Evolutionary conservation across 2,113 vertebrate species (phyloP), one percentile per base, ranked within the genome.

Genomic region (Alethe castanea): DNA sequence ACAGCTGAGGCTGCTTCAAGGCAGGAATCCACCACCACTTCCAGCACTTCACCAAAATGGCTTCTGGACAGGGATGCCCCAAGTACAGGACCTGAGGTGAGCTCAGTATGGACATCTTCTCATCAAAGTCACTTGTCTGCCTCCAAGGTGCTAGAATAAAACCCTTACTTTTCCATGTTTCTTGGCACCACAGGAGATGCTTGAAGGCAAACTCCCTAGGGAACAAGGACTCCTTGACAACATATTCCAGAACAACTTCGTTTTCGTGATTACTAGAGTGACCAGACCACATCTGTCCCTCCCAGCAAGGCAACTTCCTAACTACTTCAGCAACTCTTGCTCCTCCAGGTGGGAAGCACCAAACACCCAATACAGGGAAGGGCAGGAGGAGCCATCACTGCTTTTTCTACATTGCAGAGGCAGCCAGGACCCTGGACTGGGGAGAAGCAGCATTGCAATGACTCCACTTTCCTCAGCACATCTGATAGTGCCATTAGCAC

Each of bases 331-430:
- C 29, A 83, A 40, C 15, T 44, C 47, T 20, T 57, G n/a, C 45
- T 72, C 23, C 33, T 80, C 26, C 44, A 81, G 16, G 47, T 44
- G 56, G 52, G 42, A 78, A 62, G n/a, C 50, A 67, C 44, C 0
- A 0, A 86, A 69, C 6, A 42, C 3, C 14, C 25, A 66, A 44
- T 0, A 0, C 1, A 1, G 59, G 10, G 57, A 60, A 91, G 31
- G 26, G 40, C 48, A 57, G 38, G 18, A 92, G 35, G 26, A 87
- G 14, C 2, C 1, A 71, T 13, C 45, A 38, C 9, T 35, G 36
- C 44, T 81, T 38, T 42, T 72, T 40, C 40, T n/a, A 26, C 6
- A 1, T 54, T 61, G 69, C 53, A 56, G 57, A 82, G 47, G 29
- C 8, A 19, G 16, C 19, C 78, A 86, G 64, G 59, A 73, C 20